A percentile compares a stretch with the other conserved stretches of the same genome.
These are phyloP conservation scores for Atlantisia rogersi DNA, from an alignment of 2,113 vertebrate genomes.

Conservation along the genomic window DNA sequence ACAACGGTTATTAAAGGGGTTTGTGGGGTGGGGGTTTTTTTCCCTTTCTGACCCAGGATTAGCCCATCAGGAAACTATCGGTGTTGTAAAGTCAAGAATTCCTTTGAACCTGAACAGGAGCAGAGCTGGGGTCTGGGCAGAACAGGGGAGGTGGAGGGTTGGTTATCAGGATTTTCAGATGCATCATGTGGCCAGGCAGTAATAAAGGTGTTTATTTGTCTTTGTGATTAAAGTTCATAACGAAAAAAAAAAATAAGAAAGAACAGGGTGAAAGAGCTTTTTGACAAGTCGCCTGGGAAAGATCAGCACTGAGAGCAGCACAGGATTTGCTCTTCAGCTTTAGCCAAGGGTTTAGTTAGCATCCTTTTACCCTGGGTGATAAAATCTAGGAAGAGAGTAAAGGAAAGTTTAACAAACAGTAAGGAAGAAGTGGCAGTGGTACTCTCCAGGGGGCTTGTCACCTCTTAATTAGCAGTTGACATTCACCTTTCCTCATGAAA, in stretches of 20 bases:
- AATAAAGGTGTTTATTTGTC: background rate
- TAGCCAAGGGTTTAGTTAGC: background rate
- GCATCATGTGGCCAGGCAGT: background rate
- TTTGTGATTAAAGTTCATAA: background rate
- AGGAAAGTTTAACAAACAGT: too few species aligned
- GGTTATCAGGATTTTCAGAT: background rate
- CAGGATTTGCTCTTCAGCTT: background rate
- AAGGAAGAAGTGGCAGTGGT: background rate
- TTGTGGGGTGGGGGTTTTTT: background rate
- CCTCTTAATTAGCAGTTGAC: background rate
- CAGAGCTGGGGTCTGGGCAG: background rate
- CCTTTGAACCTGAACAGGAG: background rate
- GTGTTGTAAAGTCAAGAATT: background rate
- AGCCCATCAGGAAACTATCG: background rate
- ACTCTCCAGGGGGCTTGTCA: background rate
- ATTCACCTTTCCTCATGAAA: background rate
- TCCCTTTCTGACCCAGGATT: background rate
- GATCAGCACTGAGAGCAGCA: background rate
- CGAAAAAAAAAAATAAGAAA: too few species aligned
- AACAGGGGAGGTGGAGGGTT: background rate
- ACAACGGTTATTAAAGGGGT: background rate
- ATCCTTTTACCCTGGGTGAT: fast-evolving
- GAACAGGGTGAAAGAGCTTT: background rate
- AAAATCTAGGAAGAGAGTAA: background rate
- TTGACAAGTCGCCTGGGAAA: background rate